Evolutionary conservation across 2,113 vertebrate genomes (phyloP).

Genomic region (Melanerpes formicivorus): DNA sequence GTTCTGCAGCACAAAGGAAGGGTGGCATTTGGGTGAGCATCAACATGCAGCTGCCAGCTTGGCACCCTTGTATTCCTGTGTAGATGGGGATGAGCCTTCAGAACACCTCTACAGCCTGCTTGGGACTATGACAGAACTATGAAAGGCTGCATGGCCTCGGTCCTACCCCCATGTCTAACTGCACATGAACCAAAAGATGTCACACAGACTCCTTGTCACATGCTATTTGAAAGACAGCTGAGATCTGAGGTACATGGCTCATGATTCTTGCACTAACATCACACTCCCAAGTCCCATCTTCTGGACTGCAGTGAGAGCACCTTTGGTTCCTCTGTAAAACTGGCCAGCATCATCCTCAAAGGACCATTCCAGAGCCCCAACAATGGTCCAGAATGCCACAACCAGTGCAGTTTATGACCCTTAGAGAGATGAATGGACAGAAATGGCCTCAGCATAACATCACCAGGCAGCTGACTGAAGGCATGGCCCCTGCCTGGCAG

Average conservation of each 20-base stretch:
- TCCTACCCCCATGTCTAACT: neutral
- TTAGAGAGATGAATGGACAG: neutral
- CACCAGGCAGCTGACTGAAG: neutral
- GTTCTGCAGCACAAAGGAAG: slow-evolving; percentile 78
- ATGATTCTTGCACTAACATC: neutral
- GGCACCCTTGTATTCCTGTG: neutral
- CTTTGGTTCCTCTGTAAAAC: neutral
- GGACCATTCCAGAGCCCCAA: neutral
- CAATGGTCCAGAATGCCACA: neutral
- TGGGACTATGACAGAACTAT: neutral
- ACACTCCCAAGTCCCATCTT: neutral
- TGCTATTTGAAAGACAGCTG: neutral
- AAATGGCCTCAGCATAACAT: neutral
- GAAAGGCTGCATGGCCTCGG: neutral
- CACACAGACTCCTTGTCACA: neutral
- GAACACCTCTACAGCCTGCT: neutral
- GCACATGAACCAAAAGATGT: neutral
- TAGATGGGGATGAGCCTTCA: neutral
- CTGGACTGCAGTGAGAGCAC: neutral
- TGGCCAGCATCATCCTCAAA: rapidly evolving
- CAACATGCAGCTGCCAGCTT: neutral
- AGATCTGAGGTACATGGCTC: rapidly evolving
- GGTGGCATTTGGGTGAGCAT: neutral
- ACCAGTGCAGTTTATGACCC: neutral
- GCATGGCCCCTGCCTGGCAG: neutral